These are phyloP conservation scores for Hyppa rectilinea DNA, from an alignment of 2,888 invertebrate species.

Conservation along the genomic window DNA sequence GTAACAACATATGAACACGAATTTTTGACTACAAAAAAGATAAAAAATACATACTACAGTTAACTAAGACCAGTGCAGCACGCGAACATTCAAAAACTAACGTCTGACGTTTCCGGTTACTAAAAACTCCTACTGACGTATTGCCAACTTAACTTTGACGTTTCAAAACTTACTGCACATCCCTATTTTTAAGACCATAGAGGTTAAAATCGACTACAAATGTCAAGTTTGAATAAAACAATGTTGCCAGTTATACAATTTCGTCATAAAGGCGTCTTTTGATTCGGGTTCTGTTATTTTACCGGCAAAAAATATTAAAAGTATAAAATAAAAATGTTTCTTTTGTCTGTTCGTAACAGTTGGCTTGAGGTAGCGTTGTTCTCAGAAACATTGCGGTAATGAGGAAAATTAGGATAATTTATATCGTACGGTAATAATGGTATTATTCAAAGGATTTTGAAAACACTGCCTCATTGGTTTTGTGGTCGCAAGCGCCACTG, in stretches of 20 bases:
- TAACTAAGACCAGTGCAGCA: conserved; percentile 74
- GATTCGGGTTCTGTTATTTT: conserved; percentile 82
- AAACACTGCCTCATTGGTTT: no score
- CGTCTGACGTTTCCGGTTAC: conserved; percentile 85
- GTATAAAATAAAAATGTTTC: conserved; percentile 55
- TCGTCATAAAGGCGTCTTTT: conserved; percentile 77
- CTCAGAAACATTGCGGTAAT: conserved; percentile 22
- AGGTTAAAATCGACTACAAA: conserved; percentile 51
- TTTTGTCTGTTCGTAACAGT: conserved; percentile 70
- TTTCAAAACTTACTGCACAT: conserved; percentile 22
- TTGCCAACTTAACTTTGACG: conserved; percentile 66
- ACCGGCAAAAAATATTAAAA: conserved; percentile 69
- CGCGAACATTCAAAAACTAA: conserved; percentile 81
- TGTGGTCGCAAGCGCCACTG: no score
- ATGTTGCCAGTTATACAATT: conserved; percentile 66
- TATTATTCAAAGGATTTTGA: no score
- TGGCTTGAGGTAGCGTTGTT: conserved; percentile 57
- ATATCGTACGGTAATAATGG: not conserved
- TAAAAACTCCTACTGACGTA: conserved; percentile 79
- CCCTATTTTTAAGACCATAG: conserved; percentile 47
- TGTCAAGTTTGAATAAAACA: conserved; percentile 29
- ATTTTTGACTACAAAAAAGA: conserved; percentile 47
- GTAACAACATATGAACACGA: conserved; percentile 31
- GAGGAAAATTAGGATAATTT: conserved; percentile 27
- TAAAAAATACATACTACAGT: conserved; percentile 68